A percentile compares a stretch with the other conserved stretches of the same genome.
Evolutionary conservation across 2,113 vertebrate genomes (phyloP).

Genomic region (Haemorhous mexicanus): DNA sequence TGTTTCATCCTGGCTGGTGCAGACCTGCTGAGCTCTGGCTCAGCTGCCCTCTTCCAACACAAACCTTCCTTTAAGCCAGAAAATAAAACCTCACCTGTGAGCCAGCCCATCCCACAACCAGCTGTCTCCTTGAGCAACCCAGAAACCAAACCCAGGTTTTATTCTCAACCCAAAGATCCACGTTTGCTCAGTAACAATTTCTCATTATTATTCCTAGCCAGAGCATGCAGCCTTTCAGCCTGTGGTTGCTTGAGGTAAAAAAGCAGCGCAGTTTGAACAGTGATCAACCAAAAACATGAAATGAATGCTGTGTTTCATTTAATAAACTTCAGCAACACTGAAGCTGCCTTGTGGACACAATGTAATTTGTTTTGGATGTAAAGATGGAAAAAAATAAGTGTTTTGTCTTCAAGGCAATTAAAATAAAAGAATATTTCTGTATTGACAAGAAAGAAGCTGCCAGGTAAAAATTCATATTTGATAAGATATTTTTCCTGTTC

Average conservation of each 20-base stretch:
- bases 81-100: neutral
- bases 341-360: neutral
- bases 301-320: neutral
- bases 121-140: neutral
- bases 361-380: neutral
- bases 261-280: neutral
- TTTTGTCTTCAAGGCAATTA: constrained; percentile 10
- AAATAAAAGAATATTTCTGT: neutral
- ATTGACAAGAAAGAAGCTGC: neutral
- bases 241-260: neutral
- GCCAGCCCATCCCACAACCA: neutral
- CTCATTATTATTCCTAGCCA: neutral
- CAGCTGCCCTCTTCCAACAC: neutral
- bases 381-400: neutral
- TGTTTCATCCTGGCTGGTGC: neutral
- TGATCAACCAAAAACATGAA: constrained; percentile 4
- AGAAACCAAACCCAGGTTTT: neutral
- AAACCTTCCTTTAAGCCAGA: neutral
- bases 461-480: neutral
- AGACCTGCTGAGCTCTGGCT: neutral
- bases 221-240: neutral
- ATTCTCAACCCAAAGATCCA: neutral
- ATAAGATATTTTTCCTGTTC: neutral
- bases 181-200: neutral
- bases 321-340: constrained; percentile 3